A percentile compares a stretch with the other conserved stretches of the same genome.
Conservation (phyloP, 2,113 vertebrate species). For the Morone chrysops region DNA sequence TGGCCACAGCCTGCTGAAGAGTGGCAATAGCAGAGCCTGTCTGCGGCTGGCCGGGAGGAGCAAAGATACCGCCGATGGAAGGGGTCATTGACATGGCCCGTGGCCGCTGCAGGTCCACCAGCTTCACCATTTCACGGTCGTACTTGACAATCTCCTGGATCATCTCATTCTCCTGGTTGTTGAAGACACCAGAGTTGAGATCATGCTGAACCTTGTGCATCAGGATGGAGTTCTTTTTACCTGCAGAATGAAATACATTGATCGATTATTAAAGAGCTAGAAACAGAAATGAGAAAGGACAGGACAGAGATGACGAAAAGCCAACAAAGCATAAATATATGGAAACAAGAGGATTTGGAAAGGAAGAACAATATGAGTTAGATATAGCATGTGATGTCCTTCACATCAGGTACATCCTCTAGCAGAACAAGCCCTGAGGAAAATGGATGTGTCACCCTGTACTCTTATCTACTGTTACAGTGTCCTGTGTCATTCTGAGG, state of each 20-base stretch:
- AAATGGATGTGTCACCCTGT: conserved; percentile 59
- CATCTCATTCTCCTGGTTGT: conserved; percentile 98
- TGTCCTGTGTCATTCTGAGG: conserved; percentile 54
- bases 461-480: conserved; percentile 67
- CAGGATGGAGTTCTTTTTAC: conserved; percentile 97
- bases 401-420: conserved; percentile 60
- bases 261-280: background rate
- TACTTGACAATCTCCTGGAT: conserved; percentile 99
- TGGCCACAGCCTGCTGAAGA: conserved; percentile 95
- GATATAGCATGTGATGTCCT: conserved; percentile 63
- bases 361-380: conserved; percentile 29
- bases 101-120: conserved; percentile 91
- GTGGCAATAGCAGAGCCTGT: conserved; percentile 93
- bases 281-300: conserved; percentile 7
- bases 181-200: conserved; percentile 95
- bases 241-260: conserved; percentile 71
- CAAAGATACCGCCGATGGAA: conserved; percentile 83
- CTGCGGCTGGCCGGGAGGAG: conserved; percentile 86
- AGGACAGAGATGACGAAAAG: conserved; percentile 20
- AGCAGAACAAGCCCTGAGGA: conserved; percentile 60
- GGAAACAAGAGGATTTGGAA: conserved; percentile 30
- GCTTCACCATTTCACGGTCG: conserved; percentile 97
- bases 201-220: conserved; percentile 98
- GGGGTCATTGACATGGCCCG: conserved; percentile 89
- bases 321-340: conserved; percentile 32